Conservation (phyloP, 2,888 invertebrate genomes). For the Bedellia somnulentella region DNA sequence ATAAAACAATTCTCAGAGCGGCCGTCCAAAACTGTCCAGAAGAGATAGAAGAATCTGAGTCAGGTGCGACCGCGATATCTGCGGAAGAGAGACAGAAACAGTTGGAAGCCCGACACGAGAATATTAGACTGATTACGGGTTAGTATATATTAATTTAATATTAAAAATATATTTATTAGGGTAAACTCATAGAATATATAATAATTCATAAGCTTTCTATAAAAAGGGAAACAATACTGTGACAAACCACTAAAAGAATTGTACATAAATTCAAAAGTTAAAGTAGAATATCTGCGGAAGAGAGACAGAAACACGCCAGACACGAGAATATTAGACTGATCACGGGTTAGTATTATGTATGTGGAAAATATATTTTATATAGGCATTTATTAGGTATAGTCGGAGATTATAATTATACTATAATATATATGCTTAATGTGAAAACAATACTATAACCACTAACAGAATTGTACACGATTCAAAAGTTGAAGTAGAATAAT, state of each 20-base stretch:
- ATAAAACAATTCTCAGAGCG: constrained; percentile 57
- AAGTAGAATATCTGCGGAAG: constrained; percentile 78
- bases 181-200: too few relatives aligned
- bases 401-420: too few relatives aligned
- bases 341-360: constrained; percentile 72
- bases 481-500: too few relatives aligned
- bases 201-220: too few relatives aligned
- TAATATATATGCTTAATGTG: too few relatives aligned
- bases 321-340: constrained; percentile 79
- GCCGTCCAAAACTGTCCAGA: constrained; percentile 84
- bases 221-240: too few relatives aligned
- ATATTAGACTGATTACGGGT: constrained; percentile 82
- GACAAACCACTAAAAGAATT: too few relatives aligned
- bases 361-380: not conserved
- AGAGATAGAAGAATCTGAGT: constrained; percentile 75
- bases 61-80: constrained; percentile 56
- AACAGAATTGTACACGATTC: too few relatives aligned
- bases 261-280: too few relatives aligned
- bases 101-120: constrained; percentile 76
- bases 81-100: constrained; percentile 78
- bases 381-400: too few relatives aligned
- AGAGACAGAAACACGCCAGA: constrained; percentile 73
- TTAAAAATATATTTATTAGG: too few relatives aligned
- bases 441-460: too few relatives aligned
- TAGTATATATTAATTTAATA: constrained; percentile 19